phyloP scores from a whole-genome alignment of 2,888 invertebrate species.

The Ecdyonurus torrentis region DNA sequence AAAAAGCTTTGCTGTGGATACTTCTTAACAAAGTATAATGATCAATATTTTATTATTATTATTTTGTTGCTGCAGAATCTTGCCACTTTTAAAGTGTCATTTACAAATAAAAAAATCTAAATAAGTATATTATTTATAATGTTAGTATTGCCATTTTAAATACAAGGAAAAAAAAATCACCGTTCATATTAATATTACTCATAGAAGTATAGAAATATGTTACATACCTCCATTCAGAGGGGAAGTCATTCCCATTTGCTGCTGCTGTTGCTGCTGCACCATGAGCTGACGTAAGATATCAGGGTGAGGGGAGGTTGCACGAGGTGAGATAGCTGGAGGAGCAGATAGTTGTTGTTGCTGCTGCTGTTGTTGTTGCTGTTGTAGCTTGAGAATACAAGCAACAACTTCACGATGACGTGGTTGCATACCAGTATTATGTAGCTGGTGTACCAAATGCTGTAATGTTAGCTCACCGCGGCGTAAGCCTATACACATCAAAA shows the following conservation, averaged over 20 bases:
- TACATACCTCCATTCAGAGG: constrained; percentile 43
- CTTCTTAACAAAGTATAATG: no score
- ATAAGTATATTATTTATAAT: no score
- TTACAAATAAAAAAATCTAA: no score
- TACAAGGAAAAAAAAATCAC: no score
- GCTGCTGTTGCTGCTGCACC: constrained; percentile 30
- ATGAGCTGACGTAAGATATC: constrained; percentile 29
- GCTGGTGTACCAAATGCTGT: constrained; percentile 57
- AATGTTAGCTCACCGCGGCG: constrained; percentile 60
- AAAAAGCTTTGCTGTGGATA: no score
- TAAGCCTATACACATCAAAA: constrained; percentile 33
- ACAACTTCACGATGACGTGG: constrained; percentile 55
- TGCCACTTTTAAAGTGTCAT: no score
- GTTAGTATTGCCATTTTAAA: no score
- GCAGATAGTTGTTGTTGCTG: constrained; percentile 29
- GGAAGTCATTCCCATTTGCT: constrained; percentile 42
- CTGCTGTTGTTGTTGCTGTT: constrained; percentile 21
- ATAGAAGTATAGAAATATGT: no score
- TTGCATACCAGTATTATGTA: constrained; percentile 53
- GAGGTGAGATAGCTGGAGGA: constrained; percentile 18
- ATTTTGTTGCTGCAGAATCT: no score
- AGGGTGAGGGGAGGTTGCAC: constrained; percentile 15
- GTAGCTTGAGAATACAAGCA: constrained; percentile 43
- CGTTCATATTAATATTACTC: no score
- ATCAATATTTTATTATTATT: no score